A percentile compares a stretch with the other conserved stretches of the same genome.
Evolutionary conservation across 1,140 invertebrate species (phyloP).

Genomic region (Triops cancriformis): DNA sequence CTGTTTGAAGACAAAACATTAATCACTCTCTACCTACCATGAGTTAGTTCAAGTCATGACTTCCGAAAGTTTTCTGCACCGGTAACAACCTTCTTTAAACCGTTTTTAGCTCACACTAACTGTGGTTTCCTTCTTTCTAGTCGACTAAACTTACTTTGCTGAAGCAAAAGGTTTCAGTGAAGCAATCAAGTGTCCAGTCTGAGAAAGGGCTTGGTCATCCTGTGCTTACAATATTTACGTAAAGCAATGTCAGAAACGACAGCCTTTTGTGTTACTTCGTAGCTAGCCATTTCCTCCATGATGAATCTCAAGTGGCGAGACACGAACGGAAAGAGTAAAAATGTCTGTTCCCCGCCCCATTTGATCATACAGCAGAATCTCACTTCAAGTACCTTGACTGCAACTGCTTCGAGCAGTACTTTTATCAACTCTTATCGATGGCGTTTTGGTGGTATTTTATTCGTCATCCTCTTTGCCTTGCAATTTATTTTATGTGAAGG

Average conservation of each 20-base stretch:
- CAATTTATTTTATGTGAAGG: background rate
- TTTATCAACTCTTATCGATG: background rate
- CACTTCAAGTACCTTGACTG: conserved; percentile 5
- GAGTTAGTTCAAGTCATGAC: background rate
- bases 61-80: background rate
- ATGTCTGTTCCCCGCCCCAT: background rate
- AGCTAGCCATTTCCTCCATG: background rate
- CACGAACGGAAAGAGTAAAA: background rate
- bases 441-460: background rate
- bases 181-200: background rate
- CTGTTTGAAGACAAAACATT: background rate
- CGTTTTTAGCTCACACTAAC: background rate
- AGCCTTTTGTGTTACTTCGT: background rate
- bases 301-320: background rate
- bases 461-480: background rate
- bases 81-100: background rate
- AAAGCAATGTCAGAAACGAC: background rate
- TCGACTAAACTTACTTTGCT: background rate
- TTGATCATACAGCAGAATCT: background rate
- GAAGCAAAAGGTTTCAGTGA: background rate
- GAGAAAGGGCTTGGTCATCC: background rate
- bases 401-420: background rate
- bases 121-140: background rate
- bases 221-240: background rate
- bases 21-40: background rate